phyloP scores from a whole-genome alignment of 2,888 invertebrate genomes.

The Thyatira batis region DNA sequence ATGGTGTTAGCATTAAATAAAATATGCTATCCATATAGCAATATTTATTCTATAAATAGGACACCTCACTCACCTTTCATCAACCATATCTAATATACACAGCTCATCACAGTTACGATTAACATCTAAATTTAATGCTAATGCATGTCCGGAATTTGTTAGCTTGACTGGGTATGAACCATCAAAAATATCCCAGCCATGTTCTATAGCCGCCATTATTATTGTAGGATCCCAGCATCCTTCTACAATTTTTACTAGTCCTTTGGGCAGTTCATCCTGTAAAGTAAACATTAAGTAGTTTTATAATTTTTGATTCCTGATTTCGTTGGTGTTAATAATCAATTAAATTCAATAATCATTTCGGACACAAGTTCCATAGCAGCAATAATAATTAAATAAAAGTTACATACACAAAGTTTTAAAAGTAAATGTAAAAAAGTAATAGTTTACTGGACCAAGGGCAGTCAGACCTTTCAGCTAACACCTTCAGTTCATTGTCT shows the following conservation, averaged over 20 bases:
- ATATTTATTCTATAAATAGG: background rate
- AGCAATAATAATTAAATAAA: no score
- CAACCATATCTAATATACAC: slow-evolving; percentile 83
- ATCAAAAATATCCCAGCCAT: slow-evolving; percentile 95
- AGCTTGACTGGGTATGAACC: slow-evolving; percentile 89
- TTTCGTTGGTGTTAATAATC: no score
- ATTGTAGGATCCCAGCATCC: slow-evolving; percentile 91
- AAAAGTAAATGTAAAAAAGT: no score
- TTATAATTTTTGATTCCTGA: no score
- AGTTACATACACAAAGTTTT: no score
- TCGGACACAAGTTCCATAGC: no score
- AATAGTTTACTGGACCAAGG: no score
- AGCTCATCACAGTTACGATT: slow-evolving; percentile 43
- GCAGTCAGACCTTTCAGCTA: no score
- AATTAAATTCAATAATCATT: no score
- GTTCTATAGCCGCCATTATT: slow-evolving; percentile 86
- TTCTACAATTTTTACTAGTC: slow-evolving; percentile 87
- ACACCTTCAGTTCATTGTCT: no score
- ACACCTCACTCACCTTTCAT: slow-evolving; percentile 67
- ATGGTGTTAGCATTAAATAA: no score
- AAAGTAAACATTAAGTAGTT: slow-evolving; percentile 15
- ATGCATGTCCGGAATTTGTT: slow-evolving; percentile 86
- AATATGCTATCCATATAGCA: no score
- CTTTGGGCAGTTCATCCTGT: slow-evolving; percentile 84
- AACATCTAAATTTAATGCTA: slow-evolving; percentile 82